Conservation (phyloP, 2,797 vertebrate species). For the Chlorospingus semifuscus region DNA sequence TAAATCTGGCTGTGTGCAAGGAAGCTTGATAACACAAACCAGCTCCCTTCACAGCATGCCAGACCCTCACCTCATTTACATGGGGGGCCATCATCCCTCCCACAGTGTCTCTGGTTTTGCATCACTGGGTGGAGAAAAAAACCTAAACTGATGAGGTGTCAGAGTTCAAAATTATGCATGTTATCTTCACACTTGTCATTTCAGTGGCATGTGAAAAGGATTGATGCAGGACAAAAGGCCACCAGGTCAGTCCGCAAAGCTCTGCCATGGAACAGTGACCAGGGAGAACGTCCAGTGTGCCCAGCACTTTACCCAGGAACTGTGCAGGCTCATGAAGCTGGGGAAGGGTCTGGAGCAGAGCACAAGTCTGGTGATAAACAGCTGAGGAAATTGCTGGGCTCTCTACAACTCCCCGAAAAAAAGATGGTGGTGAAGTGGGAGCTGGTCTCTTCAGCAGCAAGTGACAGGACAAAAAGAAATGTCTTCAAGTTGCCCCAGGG, state of each 20-base stretch:
- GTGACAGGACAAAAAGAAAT: not conserved
- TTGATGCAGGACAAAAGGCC: not conserved
- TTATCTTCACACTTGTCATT: not conserved
- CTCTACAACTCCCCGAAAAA: not conserved
- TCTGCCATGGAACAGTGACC: not conserved
- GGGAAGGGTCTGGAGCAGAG: not conserved
- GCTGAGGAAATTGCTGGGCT: not conserved
- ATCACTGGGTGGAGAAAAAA: not conserved
- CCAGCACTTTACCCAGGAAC: not conserved
- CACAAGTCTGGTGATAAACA: not conserved
- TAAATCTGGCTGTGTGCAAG: not conserved
- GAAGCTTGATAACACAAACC: constrained; percentile 6
- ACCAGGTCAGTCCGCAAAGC: not conserved
- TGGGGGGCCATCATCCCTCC: not conserved
- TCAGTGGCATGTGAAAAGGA: not conserved
- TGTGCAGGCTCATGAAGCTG: not conserved
- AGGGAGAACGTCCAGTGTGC: not conserved
- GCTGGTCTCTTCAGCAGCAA: not conserved
- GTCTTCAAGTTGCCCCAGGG: too few species aligned
- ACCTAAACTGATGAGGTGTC: not conserved
- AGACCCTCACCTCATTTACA: not conserved
- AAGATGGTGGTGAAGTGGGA: not conserved
- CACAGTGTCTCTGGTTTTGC: not conserved
- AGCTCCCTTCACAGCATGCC: not conserved
- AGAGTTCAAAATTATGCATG: not conserved